These are phyloP conservation scores for Ellobius talpinus DNA, from an alignment of 2,113 vertebrate species.

Conservation along the genomic window DNA sequence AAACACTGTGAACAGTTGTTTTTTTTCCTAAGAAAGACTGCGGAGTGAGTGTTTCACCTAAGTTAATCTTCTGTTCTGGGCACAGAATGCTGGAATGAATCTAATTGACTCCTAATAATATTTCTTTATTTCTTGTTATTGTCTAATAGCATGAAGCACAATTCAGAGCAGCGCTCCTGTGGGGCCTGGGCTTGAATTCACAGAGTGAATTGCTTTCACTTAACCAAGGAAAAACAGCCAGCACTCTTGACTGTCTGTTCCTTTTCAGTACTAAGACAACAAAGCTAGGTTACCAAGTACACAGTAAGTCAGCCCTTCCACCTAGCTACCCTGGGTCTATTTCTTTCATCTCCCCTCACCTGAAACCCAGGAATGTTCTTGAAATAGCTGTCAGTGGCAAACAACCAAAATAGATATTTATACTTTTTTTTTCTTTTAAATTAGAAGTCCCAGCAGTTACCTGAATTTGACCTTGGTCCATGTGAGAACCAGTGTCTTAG, in stretches of 20 bases:
- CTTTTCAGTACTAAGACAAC: background rate
- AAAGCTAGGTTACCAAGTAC: background rate
- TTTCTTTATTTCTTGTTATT: background rate
- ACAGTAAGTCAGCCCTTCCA: background rate
- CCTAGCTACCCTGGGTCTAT: background rate
- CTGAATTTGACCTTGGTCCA: conserved; percentile 41
- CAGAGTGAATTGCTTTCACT: background rate
- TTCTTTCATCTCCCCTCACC: background rate
- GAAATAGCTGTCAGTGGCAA: conserved; percentile 54
- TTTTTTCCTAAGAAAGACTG: background rate
- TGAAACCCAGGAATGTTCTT: conserved; percentile 25
- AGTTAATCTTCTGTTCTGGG: background rate
- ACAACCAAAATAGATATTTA: conserved; percentile 48
- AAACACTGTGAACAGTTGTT: background rate
- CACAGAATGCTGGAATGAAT: background rate
- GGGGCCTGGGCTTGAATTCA: background rate
- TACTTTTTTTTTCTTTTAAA: conserved; percentile 27
- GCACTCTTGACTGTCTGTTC: background rate
- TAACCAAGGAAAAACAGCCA: background rate
- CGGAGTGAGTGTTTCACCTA: background rate
- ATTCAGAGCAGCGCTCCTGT: background rate
- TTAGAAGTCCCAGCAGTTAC: conserved; percentile 35
- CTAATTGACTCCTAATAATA: background rate
- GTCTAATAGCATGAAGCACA: background rate
- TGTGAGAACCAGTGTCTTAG: conserved; percentile 21